Conservation (phyloP, 2,113 vertebrate species). For the Mobula hypostoma region DNA sequence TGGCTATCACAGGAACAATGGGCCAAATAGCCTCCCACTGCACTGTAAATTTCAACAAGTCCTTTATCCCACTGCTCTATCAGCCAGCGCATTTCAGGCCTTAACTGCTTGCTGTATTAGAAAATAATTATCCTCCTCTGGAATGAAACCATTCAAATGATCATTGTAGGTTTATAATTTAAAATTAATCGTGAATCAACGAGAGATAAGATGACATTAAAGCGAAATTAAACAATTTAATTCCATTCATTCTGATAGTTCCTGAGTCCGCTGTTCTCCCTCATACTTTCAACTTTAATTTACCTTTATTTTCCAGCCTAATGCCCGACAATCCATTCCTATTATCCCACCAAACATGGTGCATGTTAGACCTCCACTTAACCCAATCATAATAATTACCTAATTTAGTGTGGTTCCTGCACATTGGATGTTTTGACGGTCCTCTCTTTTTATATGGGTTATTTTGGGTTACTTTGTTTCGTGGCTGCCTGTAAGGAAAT, state of each 20-base stretch:
- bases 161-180: neutral
- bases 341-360: neutral
- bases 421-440: too few relatives aligned
- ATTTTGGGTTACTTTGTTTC: too few relatives aligned
- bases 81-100: too few relatives aligned
- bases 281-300: neutral
- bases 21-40: too few relatives aligned
- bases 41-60: too few relatives aligned
- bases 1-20: too few relatives aligned
- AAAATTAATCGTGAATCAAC: slow-evolving; percentile 19
- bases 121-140: neutral
- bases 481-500: too few relatives aligned
- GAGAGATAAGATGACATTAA: neutral
- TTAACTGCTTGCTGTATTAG: neutral
- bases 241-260: neutral
- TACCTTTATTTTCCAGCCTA: neutral
- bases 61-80: too few relatives aligned
- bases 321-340: neutral
- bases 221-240: slow-evolving; percentile 20
- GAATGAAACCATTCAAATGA: neutral
- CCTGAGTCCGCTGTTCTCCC: neutral
- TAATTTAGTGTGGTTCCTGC: too few relatives aligned
- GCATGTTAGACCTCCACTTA: too few relatives aligned
- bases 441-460: too few relatives aligned
- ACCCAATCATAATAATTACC: too few relatives aligned